Evolutionary conservation across 2,113 vertebrate species (phyloP).

Genomic region (Oxygymnocypris stewartii): DNA sequence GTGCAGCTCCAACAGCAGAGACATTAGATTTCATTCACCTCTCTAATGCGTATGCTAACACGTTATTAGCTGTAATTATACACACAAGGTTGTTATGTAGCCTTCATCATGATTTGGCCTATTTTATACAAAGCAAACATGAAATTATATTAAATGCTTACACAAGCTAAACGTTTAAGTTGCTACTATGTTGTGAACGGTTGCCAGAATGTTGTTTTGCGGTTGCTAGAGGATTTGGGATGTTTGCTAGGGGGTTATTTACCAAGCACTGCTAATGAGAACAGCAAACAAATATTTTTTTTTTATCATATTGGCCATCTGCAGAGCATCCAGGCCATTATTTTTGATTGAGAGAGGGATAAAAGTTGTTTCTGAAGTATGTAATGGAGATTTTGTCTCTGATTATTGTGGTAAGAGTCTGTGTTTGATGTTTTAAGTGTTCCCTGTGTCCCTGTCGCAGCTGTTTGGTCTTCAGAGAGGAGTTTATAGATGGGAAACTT

Average conservation of each 20-base stretch:
- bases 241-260: not conserved
- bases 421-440: not conserved
- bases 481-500: constrained; percentile 35
- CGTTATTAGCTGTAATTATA: not conserved
- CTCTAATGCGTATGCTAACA: not conserved
- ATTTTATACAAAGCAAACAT: not conserved
- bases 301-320: not conserved
- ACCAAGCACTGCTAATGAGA: not conserved
- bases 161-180: not conserved
- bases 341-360: not conserved
- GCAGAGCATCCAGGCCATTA: not conserved
- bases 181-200: not conserved
- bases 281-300: not conserved
- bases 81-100: not conserved
- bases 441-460: not conserved
- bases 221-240: not conserved
- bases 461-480: constrained; percentile 44
- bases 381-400: not conserved
- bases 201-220: not conserved
- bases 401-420: constrained; percentile 20
- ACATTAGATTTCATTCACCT: not conserved
- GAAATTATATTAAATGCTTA: not conserved
- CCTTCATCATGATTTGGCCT: not conserved
- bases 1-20: not conserved
- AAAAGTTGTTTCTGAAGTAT: not conserved